These are phyloP conservation scores for Tragelaphus imberbis DNA, from an alignment of 2,113 vertebrate genomes.

Conservation along the genomic window DNA sequence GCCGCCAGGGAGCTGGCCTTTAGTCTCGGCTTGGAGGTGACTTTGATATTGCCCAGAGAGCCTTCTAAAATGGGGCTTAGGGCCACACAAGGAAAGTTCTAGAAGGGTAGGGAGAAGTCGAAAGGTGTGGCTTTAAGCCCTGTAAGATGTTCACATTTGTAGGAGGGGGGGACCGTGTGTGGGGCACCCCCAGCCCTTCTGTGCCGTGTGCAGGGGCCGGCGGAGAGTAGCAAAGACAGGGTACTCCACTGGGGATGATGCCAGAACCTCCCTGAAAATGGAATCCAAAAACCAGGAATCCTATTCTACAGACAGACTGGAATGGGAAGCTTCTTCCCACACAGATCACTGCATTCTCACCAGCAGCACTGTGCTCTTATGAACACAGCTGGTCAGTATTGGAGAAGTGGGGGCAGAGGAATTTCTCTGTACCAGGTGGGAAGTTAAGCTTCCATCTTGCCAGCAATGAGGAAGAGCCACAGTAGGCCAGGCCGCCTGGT, in stretches of 20 bases:
- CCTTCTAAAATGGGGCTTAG: background rate
- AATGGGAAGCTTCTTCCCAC: background rate
- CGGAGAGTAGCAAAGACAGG: background rate
- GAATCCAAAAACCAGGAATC: background rate
- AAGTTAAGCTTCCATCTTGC: background rate
- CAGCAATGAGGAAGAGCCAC: background rate
- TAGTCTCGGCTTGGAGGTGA: background rate
- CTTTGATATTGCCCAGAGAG: background rate
- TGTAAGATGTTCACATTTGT: background rate
- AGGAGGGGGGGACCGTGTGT: background rate
- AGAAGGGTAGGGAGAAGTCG: background rate
- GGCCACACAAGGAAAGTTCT: background rate
- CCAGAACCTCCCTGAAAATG: background rate
- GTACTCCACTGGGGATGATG: background rate
- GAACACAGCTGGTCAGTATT: too few species aligned
- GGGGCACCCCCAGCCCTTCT: background rate
- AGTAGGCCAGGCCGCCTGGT: accelerated
- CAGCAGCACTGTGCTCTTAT: background rate
- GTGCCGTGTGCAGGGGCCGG: background rate
- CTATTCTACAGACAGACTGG: background rate
- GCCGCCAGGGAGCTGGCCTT: background rate
- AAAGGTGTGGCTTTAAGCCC: background rate
- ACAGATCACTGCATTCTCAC: background rate
- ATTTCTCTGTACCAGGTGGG: background rate
- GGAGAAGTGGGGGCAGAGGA: background rate